Base-by-base conservation (phyloP, 2,113 vertebrate species). In the Orthonyx spaldingii region DNA sequence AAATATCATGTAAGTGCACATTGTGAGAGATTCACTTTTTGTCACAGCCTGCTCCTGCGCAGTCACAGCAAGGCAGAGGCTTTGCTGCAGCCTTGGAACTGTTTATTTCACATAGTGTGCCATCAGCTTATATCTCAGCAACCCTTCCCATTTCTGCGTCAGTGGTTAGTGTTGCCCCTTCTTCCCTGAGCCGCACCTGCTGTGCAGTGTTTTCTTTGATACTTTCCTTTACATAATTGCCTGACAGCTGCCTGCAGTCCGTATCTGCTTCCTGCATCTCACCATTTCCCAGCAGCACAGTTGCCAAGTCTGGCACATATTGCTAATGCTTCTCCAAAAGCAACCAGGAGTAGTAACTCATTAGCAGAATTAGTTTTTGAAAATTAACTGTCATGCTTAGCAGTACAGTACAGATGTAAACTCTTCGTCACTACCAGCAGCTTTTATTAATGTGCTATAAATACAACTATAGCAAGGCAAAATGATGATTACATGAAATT, bases 351-450 rank as follows among this genome's bases (percentile, higher is more conserved):
- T n/a, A 87, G 61, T 44, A 88, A 79, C 57, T 89, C 81, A 82
- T 96, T 94, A 96, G 35, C 49, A 94, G 42, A 84, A 66, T 84
- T 83, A 57, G 18, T 57, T 84, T 92, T 64, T 75, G 39, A 88
- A 93, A 92, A 94, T 85, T 60, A 91, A 86, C 79, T 88, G 77
- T 39, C 76, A 86, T 60, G n/a, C 32, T 91, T 81, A 78, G 44
- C 56, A 59, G 56, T 46, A 50, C 68, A 74, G 39, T 55, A 66
- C 35, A 77, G 66, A 52, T 50, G 30, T 46, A 65, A 82, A 76
- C 41, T 41, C 44, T 63, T 82, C 16, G 59, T 76, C 37, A 52
- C 9, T 13, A 68, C 4, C 28, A 69, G 41, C 46, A 95, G 79
- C 46, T 84, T 90, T 90, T 86, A 69, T 65, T 61, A 32, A 80